A percentile compares a stretch with the other conserved stretches of the same genome.
These are phyloP conservation scores for Drosophila trapezifrons DNA, from an alignment of 1,140 invertebrate genomes.

Conservation along the genomic window DNA sequence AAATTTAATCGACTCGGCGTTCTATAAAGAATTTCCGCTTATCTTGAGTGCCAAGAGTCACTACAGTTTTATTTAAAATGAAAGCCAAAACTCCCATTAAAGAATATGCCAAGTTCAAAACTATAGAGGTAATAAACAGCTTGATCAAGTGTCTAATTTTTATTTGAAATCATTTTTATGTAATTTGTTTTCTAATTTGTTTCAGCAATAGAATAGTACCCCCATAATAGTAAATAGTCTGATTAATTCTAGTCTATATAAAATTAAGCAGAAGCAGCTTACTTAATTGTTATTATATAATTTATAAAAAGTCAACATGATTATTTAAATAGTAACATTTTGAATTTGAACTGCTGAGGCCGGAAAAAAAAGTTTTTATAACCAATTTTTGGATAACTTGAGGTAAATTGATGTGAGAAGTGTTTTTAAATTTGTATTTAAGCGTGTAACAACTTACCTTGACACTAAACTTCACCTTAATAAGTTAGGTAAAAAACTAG, in stretches of 20 bases:
- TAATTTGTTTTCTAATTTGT: not conserved
- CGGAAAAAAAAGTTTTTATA: not conserved
- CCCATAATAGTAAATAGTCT: too few relatives aligned
- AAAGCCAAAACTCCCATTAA: too few relatives aligned
- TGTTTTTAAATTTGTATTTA: not conserved
- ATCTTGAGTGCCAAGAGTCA: too few relatives aligned
- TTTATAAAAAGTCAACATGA: not conserved
- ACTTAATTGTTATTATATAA: not conserved
- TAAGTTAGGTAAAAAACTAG: not conserved
- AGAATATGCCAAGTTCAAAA: not conserved
- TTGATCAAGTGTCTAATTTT: too few relatives aligned
- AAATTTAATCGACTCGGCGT: too few relatives aligned
- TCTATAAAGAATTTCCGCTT: too few relatives aligned
- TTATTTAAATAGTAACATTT: not conserved
- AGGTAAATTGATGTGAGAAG: not conserved
- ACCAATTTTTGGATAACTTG: too few relatives aligned
- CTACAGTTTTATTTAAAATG: too few relatives aligned
- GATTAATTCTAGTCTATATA: too few relatives aligned
- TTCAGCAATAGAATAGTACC: too few relatives aligned
- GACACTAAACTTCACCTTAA: not conserved
- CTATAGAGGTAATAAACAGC: not conserved
- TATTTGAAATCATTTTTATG: too few relatives aligned
- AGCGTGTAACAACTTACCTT: not conserved
- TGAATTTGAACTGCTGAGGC: not conserved
- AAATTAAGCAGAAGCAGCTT: too few relatives aligned